Base-by-base conservation (phyloP, 2,113 vertebrate genomes). In the Podocnemis expansa region DNA sequence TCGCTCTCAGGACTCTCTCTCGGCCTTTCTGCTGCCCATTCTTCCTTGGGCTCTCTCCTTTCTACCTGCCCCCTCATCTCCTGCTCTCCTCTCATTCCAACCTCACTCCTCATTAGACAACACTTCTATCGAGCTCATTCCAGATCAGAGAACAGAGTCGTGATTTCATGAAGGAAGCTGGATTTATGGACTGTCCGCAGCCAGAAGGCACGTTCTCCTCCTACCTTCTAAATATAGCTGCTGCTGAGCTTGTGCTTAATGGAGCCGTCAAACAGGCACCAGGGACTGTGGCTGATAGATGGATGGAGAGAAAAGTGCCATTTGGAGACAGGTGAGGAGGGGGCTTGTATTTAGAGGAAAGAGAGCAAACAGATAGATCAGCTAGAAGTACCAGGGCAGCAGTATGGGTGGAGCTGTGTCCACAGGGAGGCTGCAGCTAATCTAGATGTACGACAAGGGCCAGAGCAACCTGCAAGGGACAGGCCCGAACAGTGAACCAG, bases 151-250 rank as follows among this genome's bases (percentile, higher is more conserved):
- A 75, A 79, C 3, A 58, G 80, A 7, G 2, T 0, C 3, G 47
- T 1, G 29, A 47, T 21, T 24, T 13, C 41, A 60, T 10, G 81
- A 43, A 1, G 2, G 76, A 38, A 73, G 75, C 51, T 49, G 91
- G 95, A 96, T 96, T 92, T 85, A 96, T 91, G 96, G 94, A 80
- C 86, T 94, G 92, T 86, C 96, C 55, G 0, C 81, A 73, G 93
- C 78, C 85, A 91, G 75, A 79, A 92, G 83, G 78, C 94, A 89
- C 49, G 0, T 88, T 84, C 85, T 27, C 79, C 54, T 86, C 96
- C 85, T 1, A 5, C 4, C 85, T 89, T 89, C 96, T 90, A 97
- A 96, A 97, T 89, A 92, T 89, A 96, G 94, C 92, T 0, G 47
- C 90, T 22, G 80, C 89, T 1, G 38, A 76, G 89, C 34, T 9